A percentile compares a stretch with the other conserved stretches of the same genome.
phyloP scores from a whole-genome alignment of 2,113 vertebrate species.

The Eptesicus fuscus region DNA sequence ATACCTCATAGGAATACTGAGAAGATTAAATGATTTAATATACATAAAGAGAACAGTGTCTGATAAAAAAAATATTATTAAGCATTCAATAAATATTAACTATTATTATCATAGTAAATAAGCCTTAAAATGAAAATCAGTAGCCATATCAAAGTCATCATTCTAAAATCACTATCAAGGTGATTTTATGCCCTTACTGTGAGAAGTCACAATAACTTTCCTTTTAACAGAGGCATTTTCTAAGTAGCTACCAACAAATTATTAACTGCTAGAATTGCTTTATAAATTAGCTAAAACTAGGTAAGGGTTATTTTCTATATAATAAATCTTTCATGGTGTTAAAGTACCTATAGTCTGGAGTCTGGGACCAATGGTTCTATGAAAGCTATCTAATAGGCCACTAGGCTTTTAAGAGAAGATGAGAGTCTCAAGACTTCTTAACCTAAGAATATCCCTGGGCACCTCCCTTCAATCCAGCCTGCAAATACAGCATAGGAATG shows the following conservation, averaged over 20 bases:
- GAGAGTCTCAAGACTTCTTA: background rate
- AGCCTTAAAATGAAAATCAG: background rate
- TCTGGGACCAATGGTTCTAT: background rate
- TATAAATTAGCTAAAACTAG: background rate
- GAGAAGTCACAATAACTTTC: background rate
- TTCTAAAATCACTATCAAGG: background rate
- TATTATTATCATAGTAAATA: background rate
- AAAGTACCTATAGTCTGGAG: background rate
- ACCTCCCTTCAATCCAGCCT: background rate
- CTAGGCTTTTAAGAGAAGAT: background rate
- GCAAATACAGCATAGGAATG: background rate
- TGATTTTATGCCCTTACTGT: background rate
- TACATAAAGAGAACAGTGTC: background rate
- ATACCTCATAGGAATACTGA: background rate
- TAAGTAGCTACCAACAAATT: background rate
- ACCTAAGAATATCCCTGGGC: background rate
- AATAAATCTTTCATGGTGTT: background rate
- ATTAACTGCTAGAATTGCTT: background rate
- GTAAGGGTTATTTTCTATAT: background rate
- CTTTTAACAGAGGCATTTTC: background rate
- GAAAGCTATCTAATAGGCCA: background rate
- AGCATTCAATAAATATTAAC: background rate
- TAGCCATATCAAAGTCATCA: background rate
- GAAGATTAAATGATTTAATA: conserved; percentile 10
- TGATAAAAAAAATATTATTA: background rate